Percentiles rank a stretch among this genome's conserved stretches.
Evolutionary conservation across 2,888 invertebrate genomes (phyloP).

Genomic region (Nebria brevicollis): DNA sequence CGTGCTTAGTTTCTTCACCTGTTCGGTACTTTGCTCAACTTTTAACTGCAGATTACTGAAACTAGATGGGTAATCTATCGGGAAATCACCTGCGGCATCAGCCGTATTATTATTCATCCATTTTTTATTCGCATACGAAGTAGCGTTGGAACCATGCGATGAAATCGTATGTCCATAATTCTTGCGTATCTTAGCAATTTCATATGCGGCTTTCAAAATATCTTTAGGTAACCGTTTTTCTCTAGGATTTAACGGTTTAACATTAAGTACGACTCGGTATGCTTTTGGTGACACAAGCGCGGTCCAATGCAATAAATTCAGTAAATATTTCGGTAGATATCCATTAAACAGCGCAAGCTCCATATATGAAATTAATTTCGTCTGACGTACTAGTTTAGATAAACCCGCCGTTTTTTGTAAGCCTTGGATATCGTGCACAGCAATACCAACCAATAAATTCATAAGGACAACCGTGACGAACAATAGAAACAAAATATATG

Average conservation of each 20-base stretch:
- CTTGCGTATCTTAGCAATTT: constrained; percentile 81
- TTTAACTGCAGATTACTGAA: constrained; percentile 71
- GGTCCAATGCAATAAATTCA: constrained; percentile 80
- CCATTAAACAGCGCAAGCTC: constrained; percentile 84
- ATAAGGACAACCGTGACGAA: constrained; percentile 88
- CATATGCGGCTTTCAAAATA: constrained; percentile 82
- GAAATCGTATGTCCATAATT: constrained; percentile 76
- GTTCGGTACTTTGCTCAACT: constrained; percentile 75
- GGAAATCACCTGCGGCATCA: constrained; percentile 57
- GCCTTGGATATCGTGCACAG: constrained; percentile 88
- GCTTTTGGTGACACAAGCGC: constrained; percentile 84
- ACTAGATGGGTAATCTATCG: constrained; percentile 60
- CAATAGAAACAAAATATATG: constrained; percentile 81
- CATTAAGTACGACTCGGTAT: constrained; percentile 82
- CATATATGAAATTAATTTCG: constrained; percentile 87
- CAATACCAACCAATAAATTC: constrained; percentile 87
- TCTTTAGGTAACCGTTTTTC: constrained; percentile 83
- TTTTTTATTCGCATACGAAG: constrained; percentile 72
- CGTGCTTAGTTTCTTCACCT: constrained; percentile 72
- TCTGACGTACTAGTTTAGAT: constrained; percentile 84
- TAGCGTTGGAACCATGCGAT: constrained; percentile 71
- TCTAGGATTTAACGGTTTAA: constrained; percentile 84
- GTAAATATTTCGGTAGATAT: constrained; percentile 77
- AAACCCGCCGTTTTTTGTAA: constrained; percentile 86
- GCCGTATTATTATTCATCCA: constrained; percentile 71